These are phyloP conservation scores for Oreotrochilus melanogaster DNA, from an alignment of 2,113 vertebrate genomes.

Conservation along the genomic window DNA sequence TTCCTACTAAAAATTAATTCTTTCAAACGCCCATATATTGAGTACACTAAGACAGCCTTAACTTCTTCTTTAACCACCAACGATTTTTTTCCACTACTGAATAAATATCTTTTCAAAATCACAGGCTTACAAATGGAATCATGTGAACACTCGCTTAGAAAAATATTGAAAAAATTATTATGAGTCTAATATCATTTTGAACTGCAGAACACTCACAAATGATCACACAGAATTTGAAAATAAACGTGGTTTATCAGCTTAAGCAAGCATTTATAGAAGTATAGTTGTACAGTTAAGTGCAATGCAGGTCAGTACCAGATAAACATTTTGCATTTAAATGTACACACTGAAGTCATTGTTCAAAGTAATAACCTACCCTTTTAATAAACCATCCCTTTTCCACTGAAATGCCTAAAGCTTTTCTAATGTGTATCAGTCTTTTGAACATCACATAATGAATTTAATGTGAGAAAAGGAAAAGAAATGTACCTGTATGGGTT, in stretches of 20 bases:
- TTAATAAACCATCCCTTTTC: conserved; percentile 55
- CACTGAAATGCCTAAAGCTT: conserved; percentile 45
- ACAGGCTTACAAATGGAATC: not conserved
- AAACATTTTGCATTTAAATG: conserved; percentile 36
- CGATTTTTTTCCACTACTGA: not conserved
- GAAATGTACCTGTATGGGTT: not conserved
- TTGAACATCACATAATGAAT: conserved; percentile 35
- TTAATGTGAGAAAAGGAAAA: conserved; percentile 36
- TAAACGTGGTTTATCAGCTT: not conserved
- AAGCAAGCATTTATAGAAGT: not conserved
- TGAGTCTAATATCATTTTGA: fast-evolving
- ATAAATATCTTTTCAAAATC: not conserved
- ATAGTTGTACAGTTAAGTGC: not conserved
- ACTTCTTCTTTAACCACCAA: not conserved
- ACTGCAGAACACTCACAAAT: not conserved
- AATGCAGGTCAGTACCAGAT: not conserved
- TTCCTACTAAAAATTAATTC: not conserved
- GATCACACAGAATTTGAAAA: not conserved
- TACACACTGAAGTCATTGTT: not conserved
- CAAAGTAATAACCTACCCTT: conserved; percentile 56
- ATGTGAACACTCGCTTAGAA: not conserved
- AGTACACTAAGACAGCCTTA: not conserved
- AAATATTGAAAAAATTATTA: not conserved
- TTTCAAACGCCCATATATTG: not conserved
- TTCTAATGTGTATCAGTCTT: conserved; percentile 43